phyloP scores from a whole-genome alignment of 2,797 vertebrate species.

The Tachyglossus aculeatus region DNA sequence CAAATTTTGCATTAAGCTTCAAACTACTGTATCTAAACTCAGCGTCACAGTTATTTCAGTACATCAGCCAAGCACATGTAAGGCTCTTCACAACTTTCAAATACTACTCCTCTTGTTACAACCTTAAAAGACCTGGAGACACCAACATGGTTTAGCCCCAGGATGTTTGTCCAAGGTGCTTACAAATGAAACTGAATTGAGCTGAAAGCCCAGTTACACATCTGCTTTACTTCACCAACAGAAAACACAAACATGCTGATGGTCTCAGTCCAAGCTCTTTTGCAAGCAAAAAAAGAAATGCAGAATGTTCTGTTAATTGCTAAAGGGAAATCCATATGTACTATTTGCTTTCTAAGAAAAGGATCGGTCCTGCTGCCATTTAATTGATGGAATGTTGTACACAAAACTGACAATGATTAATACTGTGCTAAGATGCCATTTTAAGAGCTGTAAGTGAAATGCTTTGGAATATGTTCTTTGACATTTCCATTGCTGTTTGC shows the following conservation, averaged over 20 bases:
- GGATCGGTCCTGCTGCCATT: conserved; percentile 35
- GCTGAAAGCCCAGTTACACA: conserved; percentile 44
- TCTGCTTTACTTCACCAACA: conserved; percentile 56
- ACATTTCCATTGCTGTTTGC: conserved; percentile 54
- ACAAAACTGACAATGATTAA: conserved; percentile 49
- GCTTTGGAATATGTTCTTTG: conserved; percentile 47
- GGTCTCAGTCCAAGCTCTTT: conserved; percentile 51
- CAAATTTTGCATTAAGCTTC: conserved; percentile 56
- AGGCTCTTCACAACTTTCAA: conserved; percentile 37
- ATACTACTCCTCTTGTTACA: conserved; percentile 13
- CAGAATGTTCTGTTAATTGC: conserved; percentile 52
- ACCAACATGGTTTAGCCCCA: conserved; percentile 45
- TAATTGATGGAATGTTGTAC: conserved; percentile 57
- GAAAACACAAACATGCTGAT: conserved; percentile 39
- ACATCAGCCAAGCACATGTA: conserved; percentile 30
- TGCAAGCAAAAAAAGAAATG: conserved; percentile 53
- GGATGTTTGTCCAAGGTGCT: conserved; percentile 42
- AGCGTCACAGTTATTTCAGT: conserved; percentile 46
- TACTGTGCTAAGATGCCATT: conserved; percentile 39
- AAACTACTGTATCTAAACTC: conserved; percentile 20
- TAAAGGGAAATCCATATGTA: conserved; percentile 57
- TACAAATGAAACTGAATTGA: conserved; percentile 34
- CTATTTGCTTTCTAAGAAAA: conserved; percentile 43
- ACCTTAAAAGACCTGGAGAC: conserved; percentile 27
- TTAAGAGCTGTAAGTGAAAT: conserved; percentile 43